Evolutionary conservation across 2,888 invertebrate genomes (phyloP), one percentile per base, ranked within the genome.

Genomic region (Taphrorychus bicolor): DNA sequence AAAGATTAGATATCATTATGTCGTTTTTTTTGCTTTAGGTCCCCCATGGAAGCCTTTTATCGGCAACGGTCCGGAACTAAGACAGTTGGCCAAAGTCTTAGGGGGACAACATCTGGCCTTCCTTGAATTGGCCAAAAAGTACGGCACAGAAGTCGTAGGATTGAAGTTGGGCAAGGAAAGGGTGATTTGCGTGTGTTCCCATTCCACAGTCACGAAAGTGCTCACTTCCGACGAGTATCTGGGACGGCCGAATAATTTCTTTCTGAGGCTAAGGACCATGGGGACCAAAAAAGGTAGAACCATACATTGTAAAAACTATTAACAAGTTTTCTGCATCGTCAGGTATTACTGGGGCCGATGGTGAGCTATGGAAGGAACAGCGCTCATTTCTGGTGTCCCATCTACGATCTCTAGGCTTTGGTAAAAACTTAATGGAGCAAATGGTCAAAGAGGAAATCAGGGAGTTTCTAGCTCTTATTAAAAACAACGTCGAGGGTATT

Each of bases 161-260:
- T 72, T 89, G 1, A 87, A 86, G 77, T 76, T 89, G 24, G 88
- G 87, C 0, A 76, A 78, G 2, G 84, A 86, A 52, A 78, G 82
- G 4, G 82, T 87, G 0, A 83, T 89, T 1, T 84, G 86, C 0
- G 87, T 87, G 1, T 83, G 84, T 19, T 86, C 87, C 0, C 85
- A 84, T 73, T 80, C 84, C 1, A 72, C 84, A 0, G 82, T 89
- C 0, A 83, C 83, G 11, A 82, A 85, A 61, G 83, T 89, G 1
- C 82, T 89, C 52, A 79, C 81, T 0, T 79, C 82, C 11, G 88
- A 89, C 60, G 87, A 86, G 18, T 91, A 85, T 72, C 87, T 87
- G 66, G 89, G 87, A 0, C 81, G 91, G 18, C 91, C 91, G 0
- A 86, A 89, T 76, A 87, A 86, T 67, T 88, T 89, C 74, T 90